Percentiles rank a stretch among this genome's conserved stretches.
Conservation (phyloP, 2,113 vertebrate species). For the Cephalophus harveyi region DNA sequence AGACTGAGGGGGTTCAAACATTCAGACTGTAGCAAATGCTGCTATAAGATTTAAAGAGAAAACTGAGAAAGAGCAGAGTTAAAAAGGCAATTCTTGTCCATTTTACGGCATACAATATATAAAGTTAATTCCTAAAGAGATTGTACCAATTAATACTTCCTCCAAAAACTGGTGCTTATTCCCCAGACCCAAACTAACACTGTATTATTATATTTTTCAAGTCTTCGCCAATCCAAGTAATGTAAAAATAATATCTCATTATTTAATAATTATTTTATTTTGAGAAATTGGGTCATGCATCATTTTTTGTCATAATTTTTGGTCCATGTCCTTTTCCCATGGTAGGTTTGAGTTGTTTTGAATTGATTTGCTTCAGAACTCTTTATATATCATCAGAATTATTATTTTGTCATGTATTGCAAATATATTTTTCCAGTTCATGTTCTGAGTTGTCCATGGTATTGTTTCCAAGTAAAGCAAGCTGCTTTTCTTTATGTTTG, state of each 20-base stretch:
- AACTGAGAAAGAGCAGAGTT: neutral
- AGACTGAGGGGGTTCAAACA: neutral
- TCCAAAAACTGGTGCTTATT: neutral
- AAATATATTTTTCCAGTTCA: neutral
- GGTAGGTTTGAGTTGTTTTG: neutral
- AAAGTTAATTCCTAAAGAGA: neutral
- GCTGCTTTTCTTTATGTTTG: neutral
- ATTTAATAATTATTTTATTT: neutral
- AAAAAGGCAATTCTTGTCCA: neutral
- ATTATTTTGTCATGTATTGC: neutral
- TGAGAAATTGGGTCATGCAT: neutral
- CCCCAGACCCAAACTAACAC: neutral
- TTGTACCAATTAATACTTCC: neutral
- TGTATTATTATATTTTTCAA: neutral
- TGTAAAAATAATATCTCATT: neutral
- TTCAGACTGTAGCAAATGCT: neutral
- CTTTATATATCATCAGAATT: neutral
- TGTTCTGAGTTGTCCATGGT: neutral
- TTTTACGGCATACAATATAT: neutral
- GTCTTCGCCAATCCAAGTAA: neutral
- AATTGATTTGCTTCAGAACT: neutral
- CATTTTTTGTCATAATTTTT: neutral
- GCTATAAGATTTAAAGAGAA: neutral
- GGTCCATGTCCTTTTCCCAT: neutral
- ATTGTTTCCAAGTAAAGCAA: neutral